Conservation (phyloP, 2,888 invertebrate species). For the Saturnia pavonia region DNA sequence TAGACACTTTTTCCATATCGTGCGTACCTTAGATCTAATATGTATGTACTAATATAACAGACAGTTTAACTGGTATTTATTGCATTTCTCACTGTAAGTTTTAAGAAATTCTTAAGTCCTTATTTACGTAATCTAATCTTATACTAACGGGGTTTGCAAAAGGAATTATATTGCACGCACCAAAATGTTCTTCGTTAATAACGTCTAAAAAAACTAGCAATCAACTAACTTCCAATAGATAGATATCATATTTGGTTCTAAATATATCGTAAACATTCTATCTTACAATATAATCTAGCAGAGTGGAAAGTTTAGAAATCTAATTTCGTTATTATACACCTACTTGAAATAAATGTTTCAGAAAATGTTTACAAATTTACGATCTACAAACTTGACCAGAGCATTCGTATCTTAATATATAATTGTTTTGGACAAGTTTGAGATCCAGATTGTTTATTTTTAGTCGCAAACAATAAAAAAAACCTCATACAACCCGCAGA, state of each 20-base stretch:
- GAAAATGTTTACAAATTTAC: background rate
- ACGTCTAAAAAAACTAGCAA: slow-evolving; percentile 3
- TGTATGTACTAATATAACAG: slow-evolving; percentile 32
- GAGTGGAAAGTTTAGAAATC: background rate
- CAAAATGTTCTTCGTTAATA: background rate
- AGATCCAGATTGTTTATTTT: background rate
- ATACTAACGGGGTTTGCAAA: slow-evolving; percentile 22
- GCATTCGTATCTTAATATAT: background rate
- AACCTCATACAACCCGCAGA: background rate
- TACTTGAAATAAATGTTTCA: background rate
- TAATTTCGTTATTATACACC: background rate
- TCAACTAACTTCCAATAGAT: slow-evolving; percentile 2
- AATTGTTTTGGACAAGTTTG: background rate
- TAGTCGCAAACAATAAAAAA: background rate
- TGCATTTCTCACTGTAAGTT: slow-evolving; percentile 69
- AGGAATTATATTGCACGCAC: slow-evolving; percentile 13
- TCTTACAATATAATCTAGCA: slow-evolving; percentile 4
- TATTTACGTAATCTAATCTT: slow-evolving; percentile 18
- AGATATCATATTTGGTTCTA: background rate
- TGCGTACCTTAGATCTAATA: slow-evolving; percentile 7
- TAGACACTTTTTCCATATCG: background rate
- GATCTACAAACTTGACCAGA: background rate
- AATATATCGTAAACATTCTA: slow-evolving; percentile 9
- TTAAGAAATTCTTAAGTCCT: slow-evolving; percentile 29
- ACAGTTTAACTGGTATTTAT: slow-evolving; percentile 69